These are phyloP conservation scores for Apotomis turbidana DNA, from an alignment of 2,888 invertebrate genomes.

Conservation along the genomic window DNA sequence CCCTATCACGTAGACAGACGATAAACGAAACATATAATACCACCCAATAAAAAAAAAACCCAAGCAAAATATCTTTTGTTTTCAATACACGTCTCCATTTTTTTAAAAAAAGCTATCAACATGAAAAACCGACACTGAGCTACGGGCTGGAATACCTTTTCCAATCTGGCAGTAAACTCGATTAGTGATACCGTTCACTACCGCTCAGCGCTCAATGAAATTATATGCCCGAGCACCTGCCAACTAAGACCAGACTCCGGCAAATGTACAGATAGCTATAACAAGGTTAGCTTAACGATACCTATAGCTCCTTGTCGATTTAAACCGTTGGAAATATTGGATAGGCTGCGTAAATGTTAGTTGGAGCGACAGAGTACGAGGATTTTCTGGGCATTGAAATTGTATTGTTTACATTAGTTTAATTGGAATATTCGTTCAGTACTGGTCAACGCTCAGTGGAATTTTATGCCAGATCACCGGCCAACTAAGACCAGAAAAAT, in stretches of 20 bases:
- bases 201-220: constrained; percentile 56
- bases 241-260: constrained; percentile 31
- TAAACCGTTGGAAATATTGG: background rate
- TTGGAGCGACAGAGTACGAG: background rate
- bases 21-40: too few relatives aligned
- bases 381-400: background rate
- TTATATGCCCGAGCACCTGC: constrained; percentile 58
- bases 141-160: constrained; percentile 37
- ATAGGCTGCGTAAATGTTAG: background rate
- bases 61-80: too few relatives aligned
- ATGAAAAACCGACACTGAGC: constrained; percentile 18
- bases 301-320: background rate
- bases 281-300: background rate
- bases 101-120: too few relatives aligned
- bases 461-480: too few relatives aligned
- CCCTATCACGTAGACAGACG: too few relatives aligned
- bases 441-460: too few relatives aligned
- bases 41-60: too few relatives aligned
- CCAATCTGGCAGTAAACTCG: constrained; percentile 53
- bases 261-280: background rate
- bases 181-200: constrained; percentile 58
- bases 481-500: too few relatives aligned
- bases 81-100: too few relatives aligned
- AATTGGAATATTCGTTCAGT: background rate
- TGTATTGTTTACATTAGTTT: background rate